Evolutionary conservation across 1,140 invertebrate genomes (phyloP), one percentile per base, ranked within the genome.

Genomic region (Tetragonula clypearis): DNA sequence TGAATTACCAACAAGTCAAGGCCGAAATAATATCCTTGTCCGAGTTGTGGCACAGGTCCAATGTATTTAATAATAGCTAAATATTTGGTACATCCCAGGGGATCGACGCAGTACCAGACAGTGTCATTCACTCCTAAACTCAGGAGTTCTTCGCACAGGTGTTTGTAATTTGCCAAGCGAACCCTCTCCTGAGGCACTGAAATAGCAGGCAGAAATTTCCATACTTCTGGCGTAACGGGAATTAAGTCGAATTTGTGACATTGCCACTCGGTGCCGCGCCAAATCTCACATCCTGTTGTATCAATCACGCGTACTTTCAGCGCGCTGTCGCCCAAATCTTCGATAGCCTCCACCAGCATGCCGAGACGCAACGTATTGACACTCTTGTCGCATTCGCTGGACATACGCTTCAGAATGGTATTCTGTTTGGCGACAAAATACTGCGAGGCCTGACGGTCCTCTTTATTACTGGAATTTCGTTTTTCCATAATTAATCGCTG

Each of bases 1-100:
- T 8, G 84, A 93, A 92, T 95, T 95, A 96, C 96, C 94, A 95
- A 91, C 88, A 96, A 84, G 88, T 96, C 95, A 80, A 96, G 91
- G 53, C 95, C 96, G 93, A 95, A 96, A 89, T 96, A 96, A 91
- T 95, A 94, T 65, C 95, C 95, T 66, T 90, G 84, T 62, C 95
- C 95, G 35, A 96, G 87, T 79, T 96, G 95, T 79, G 92, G 89
- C 69, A 96, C 95, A 83, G 91, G 91, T 56, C 96, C 96, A 77
- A 96, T 95, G 87, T 94, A 96, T 88, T 94, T 96, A 80, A 96
- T 93, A 78, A 92, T 93, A 49, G 92, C 93, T 53, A 90, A 92
- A 90, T 89, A 92, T 71, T 86, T 92, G 79, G 23, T 74, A 12
- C 75, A 73, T 14, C 58, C 65, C n/a, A 77, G 86, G 66, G 66